phyloP scores from a whole-genome alignment of 1,140 invertebrate genomes.

The Musca vetustissima region DNA sequence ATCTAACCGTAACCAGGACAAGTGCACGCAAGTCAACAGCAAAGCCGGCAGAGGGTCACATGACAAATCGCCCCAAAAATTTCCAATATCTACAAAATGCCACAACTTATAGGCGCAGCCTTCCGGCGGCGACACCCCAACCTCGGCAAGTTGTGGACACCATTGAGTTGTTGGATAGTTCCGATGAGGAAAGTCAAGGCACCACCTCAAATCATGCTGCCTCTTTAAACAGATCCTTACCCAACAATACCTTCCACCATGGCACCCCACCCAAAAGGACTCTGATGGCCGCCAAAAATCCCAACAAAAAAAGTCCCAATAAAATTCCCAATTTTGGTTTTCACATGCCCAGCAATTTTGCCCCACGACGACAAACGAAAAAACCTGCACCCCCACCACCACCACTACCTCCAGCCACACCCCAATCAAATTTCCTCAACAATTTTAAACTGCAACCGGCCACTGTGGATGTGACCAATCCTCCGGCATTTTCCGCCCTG shows the following conservation, averaged over 20 bases:
- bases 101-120: neutral
- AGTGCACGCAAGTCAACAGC: slow-evolving; percentile 13
- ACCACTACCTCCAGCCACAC: slow-evolving; percentile 12
- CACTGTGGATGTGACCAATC: slow-evolving; percentile 14
- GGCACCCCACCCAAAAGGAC: slow-evolving; percentile 13
- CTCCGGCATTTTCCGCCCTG: slow-evolving; percentile 23
- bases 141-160: slow-evolving; percentile 3
- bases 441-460: slow-evolving; percentile 26
- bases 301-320: slow-evolving; percentile 2
- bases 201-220: neutral
- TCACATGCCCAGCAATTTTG: neutral
- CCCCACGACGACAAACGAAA: neutral
- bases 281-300: slow-evolving; percentile 7
- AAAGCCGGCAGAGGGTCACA: neutral
- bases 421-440: slow-evolving; percentile 29
- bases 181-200: slow-evolving; percentile 20
- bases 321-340: neutral
- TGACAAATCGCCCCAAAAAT: neutral
- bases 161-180: slow-evolving; percentile 26
- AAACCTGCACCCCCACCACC: neutral
- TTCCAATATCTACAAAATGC: slow-evolving; percentile 5
- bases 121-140: neutral
- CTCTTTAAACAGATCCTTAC: neutral
- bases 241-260: no score
- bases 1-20: slow-evolving; percentile 6